These are phyloP conservation scores for Stenurella melanura DNA, from an alignment of 2,888 invertebrate species.

Conservation along the genomic window DNA sequence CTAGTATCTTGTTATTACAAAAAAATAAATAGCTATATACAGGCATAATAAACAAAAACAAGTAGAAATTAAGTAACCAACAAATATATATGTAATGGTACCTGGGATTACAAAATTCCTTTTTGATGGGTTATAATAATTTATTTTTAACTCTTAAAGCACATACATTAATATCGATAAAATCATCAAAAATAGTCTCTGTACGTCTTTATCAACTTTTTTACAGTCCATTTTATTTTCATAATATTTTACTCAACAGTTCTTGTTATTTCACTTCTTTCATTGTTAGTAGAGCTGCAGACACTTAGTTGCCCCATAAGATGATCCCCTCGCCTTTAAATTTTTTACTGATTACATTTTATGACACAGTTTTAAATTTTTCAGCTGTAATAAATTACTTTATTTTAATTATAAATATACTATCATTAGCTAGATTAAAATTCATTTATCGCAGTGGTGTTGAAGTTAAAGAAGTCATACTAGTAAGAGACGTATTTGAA, in stretches of 20 bases:
- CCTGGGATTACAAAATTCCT: conserved; percentile 49
- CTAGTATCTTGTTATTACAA: conserved; percentile 60
- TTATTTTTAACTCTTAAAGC: conserved; percentile 47
- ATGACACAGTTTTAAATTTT: conserved; percentile 48
- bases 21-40: conserved; percentile 68
- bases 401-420: conserved; percentile 39
- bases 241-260: conserved; percentile 9
- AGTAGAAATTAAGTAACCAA: conserved; percentile 56
- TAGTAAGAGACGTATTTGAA: conserved; percentile 59
- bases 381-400: conserved; percentile 43
- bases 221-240: conserved; percentile 29
- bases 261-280: conserved; percentile 26
- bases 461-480: conserved; percentile 54
- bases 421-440: conserved; percentile 41
- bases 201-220: conserved; percentile 24
- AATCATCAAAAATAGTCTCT: conserved; percentile 48
- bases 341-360: conserved; percentile 38
- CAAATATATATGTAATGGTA: conserved; percentile 40
- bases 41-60: conserved; percentile 60
- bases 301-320: conserved; percentile 37
- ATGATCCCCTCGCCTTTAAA: conserved; percentile 30
- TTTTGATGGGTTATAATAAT: conserved; percentile 30
- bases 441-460: conserved; percentile 65
- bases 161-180: conserved; percentile 47
- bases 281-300: conserved; percentile 34